A percentile compares a stretch with the other conserved stretches of the same genome.
Evolutionary conservation across 2,113 vertebrate species (phyloP).

Genomic region (Atherinomorus stipes): DNA sequence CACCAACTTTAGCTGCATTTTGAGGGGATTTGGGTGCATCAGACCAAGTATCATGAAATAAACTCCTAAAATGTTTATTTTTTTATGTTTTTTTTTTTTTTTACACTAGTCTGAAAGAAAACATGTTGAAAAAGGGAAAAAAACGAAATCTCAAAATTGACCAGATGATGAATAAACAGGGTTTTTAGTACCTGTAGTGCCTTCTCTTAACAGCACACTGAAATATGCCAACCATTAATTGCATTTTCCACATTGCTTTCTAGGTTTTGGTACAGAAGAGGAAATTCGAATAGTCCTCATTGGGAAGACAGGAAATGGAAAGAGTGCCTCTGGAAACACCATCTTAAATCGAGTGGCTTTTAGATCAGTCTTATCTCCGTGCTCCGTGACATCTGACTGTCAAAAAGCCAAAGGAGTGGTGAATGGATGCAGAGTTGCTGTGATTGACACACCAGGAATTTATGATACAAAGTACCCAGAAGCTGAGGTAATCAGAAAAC

Average conservation of each 20-base stretch:
- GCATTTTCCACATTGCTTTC: background rate
- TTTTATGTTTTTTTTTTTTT: no score
- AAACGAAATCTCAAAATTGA: no score
- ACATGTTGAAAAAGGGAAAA: no score
- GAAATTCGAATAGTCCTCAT: conserved; percentile 21
- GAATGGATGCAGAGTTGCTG: background rate
- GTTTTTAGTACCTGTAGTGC: no score
- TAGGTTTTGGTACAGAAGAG: background rate
- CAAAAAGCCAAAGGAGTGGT: conserved; percentile 19
- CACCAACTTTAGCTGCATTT: no score
- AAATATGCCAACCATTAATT: background rate
- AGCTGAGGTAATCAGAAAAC: conserved; percentile 5
- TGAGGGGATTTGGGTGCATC: no score
- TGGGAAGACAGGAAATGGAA: no score
- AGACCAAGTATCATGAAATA: no score
- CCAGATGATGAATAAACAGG: no score
- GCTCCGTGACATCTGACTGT: conserved; percentile 29
- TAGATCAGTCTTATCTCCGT: background rate
- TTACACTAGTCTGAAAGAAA: no score
- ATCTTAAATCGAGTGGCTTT: conserved; percentile 6
- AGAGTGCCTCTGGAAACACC: no score
- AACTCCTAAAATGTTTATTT: no score
- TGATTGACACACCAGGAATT: conserved; percentile 52
- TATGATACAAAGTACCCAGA: conserved; percentile 36
- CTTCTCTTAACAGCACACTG: background rate